phyloP scores from a whole-genome alignment of 1,140 invertebrate species.

The Aphidius ervi region DNA sequence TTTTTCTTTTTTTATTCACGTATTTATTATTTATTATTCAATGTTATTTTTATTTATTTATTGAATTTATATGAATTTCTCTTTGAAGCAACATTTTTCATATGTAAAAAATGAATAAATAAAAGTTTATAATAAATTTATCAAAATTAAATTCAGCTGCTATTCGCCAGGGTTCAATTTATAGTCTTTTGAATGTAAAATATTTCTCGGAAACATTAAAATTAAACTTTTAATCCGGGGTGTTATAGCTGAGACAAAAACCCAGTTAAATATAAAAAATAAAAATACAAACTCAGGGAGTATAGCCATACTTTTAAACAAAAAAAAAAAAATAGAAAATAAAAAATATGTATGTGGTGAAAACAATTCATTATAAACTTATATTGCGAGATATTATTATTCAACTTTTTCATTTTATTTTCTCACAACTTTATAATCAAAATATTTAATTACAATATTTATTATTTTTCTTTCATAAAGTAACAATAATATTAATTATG shows the following conservation, averaged over 20 bases:
- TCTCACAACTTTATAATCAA: no score
- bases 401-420: no score
- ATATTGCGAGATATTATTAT: neutral
- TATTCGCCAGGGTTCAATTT: no score
- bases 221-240: constrained; percentile 9
- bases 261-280: neutral
- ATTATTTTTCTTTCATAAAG: no score
- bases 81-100: no score
- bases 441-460: no score
- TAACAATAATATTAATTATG: no score
- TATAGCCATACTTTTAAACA: no score
- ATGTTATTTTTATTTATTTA: neutral
- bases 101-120: no score
- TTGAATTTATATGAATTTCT: neutral
- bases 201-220: neutral
- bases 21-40: neutral
- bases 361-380: constrained; percentile 11
- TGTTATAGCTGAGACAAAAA: neutral
- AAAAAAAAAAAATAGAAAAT: constrained; percentile 3
- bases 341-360: constrained; percentile 2
- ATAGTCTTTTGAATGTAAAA: neutral
- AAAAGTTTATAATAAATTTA: no score
- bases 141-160: no score
- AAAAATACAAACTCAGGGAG: neutral
- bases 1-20: neutral